These are phyloP conservation scores for Aldrovandia affinis DNA, from an alignment of 2,797 vertebrate genomes.

Conservation along the genomic window DNA sequence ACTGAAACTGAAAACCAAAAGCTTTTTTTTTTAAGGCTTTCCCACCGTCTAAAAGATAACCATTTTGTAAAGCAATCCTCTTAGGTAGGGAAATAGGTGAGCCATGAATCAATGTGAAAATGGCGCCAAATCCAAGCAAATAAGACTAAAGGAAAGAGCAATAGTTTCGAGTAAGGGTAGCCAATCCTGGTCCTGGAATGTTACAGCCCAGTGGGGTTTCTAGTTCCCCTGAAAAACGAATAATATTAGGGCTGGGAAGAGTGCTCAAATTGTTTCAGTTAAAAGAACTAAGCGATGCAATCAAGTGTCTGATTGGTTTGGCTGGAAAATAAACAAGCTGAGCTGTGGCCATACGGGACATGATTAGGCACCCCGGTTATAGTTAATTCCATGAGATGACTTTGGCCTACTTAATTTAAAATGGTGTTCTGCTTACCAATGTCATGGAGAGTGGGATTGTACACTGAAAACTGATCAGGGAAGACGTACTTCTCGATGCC, in stretches of 20 bases:
- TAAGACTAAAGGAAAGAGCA: not conserved
- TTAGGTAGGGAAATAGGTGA: not conserved
- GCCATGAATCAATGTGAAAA: not conserved
- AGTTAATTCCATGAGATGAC: not conserved
- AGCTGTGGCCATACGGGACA: not conserved
- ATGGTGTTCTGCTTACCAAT: slow-evolving; percentile 78
- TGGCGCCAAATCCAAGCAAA: not conserved
- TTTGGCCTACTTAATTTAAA: not conserved
- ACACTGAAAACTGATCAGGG: slow-evolving; percentile 81
- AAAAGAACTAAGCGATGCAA: not conserved
- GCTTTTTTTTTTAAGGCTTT: no score
- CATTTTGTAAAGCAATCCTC: not conserved
- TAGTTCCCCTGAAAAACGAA: not conserved
- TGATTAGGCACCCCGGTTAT: not conserved
- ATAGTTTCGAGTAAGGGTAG: not conserved
- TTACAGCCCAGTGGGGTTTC: not conserved
- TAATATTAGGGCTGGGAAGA: not conserved
- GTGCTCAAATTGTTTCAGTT: not conserved
- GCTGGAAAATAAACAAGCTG: not conserved
- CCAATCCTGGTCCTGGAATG: not conserved
- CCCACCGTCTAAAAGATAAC: not conserved
- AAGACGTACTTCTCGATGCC: slow-evolving; percentile 83
- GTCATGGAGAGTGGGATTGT: slow-evolving; percentile 86
- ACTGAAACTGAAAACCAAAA: no score
- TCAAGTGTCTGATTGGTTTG: not conserved